A percentile compares a stretch with the other conserved stretches of the same genome.
Conservation (phyloP, 2,113 vertebrate species). For the Lepus americanus region DNA sequence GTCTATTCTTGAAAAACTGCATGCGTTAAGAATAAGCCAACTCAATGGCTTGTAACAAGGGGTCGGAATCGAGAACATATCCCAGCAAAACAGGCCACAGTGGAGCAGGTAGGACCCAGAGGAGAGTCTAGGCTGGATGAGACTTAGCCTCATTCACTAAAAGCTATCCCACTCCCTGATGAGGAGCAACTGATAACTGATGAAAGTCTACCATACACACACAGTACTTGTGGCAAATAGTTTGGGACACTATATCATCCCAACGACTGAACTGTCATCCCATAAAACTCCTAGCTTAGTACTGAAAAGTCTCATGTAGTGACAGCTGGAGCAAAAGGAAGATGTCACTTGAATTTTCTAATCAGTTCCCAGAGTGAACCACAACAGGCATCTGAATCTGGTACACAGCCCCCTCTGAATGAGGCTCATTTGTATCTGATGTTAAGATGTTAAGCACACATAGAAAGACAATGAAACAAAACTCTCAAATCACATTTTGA, state of each 20-base stretch:
- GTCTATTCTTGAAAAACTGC: neutral
- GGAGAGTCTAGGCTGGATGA: neutral
- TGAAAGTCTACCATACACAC: neutral
- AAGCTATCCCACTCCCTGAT: neutral
- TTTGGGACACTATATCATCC: neutral
- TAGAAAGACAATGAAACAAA: neutral
- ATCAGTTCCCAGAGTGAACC: neutral
- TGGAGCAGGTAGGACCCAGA: neutral
- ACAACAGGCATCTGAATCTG: neutral
- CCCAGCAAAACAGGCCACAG: neutral
- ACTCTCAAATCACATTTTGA: conserved; percentile 24
- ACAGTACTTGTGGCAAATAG: neutral
- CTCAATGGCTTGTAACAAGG: neutral
- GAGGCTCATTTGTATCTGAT: neutral
- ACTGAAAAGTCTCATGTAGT: neutral
- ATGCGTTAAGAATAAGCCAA: neutral
- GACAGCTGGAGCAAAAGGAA: neutral
- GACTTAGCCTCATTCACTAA: neutral
- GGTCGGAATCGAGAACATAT: neutral
- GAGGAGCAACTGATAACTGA: neutral
- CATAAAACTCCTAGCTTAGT: neutral
- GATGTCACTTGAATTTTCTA: neutral
- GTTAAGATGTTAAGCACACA: neutral
- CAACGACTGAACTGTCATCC: neutral
- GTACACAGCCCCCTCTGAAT: neutral